Base-by-base conservation (phyloP, 2,113 vertebrate genomes). In the Stegastes partitus region DNA sequence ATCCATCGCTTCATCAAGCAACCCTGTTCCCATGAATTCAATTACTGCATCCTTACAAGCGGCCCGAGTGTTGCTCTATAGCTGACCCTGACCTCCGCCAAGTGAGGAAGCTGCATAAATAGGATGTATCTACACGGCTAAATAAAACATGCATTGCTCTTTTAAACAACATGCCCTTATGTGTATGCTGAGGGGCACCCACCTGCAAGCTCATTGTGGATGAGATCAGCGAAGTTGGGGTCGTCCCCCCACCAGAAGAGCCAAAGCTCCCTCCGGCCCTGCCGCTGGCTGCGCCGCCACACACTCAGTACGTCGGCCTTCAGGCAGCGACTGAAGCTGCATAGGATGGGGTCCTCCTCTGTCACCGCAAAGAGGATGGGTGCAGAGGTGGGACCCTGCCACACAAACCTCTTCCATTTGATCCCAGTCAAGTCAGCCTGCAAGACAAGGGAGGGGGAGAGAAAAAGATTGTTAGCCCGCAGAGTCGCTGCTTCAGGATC, bases 211-310 rank as follows among this genome's bases (percentile, higher is more conserved):
- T 98, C 97, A 59, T 96, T 96, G 88, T 99, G 98, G 93, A 99
- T 98, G 83, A 99, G 96, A 69, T 98, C 96, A 71, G 96, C 93
- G 69, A 98, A 99, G 94, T 94, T 98, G 54, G 97, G 98, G 90
- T 98, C 96, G 74, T 99, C 97, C 39, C 97, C 98, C 98, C 98
- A 99, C 98, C 98, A 99, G 93, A 98, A 99, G 83, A 99, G 97
- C 98, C 97, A 98, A 16, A 99, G 94, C 84, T 99, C 98, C 90
- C 97, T 94, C 89, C 97, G 96, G 53, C 98, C 98, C 14, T 94
- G 97, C 81, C 96, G 93, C 94, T 98, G 96, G 93, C 98, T 97
- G 81, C 98, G 93, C 69, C 97, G 94, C 98, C 98, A 99, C 59
- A 99, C 97, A 3, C 97, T 97, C 68, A 99, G 94, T 64, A 99